Conservation (phyloP, 1,140 invertebrate genomes). For the Centruroides vittatus region DNA sequence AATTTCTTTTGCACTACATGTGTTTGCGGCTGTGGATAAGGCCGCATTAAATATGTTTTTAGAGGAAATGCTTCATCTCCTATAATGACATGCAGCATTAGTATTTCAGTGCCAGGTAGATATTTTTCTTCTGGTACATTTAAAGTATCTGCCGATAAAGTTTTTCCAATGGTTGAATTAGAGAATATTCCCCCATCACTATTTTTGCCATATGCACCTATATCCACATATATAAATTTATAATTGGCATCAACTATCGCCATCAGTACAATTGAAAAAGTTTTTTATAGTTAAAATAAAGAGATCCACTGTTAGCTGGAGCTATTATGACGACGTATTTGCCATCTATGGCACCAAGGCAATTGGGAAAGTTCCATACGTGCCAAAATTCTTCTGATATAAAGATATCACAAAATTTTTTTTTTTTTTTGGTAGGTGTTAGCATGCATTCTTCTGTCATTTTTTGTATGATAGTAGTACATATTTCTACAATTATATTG, state of each 20-base stretch:
- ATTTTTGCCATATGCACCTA: constrained; percentile 14
- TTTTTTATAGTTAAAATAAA: constrained; percentile 20
- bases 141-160: too few relatives aligned
- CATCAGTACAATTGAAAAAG: constrained; percentile 13
- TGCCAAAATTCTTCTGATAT: too few relatives aligned
- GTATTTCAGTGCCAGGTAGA: too few relatives aligned
- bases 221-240: constrained; percentile 13
- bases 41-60: constrained; percentile 15
- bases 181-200: constrained; percentile 10
- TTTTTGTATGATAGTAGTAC: too few relatives aligned
- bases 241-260: constrained; percentile 19
- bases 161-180: not conserved
- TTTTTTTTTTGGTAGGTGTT: too few relatives aligned
- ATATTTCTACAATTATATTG: too few relatives aligned
- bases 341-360: constrained; percentile 27
- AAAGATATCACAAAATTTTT: too few relatives aligned
- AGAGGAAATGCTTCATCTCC: constrained; percentile 22
- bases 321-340: constrained; percentile 27
- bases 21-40: not conserved
- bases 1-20: too few relatives aligned
- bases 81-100: constrained; percentile 10
- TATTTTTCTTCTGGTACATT: too few relatives aligned
- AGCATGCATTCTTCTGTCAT: too few relatives aligned
- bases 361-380: constrained; percentile 25
- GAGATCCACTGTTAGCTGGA: constrained; percentile 25